Evolutionary conservation across 2,888 invertebrate genomes (phyloP), one percentile per base, ranked within the genome.

Genomic region (Rhagophthalmus giganteus): DNA sequence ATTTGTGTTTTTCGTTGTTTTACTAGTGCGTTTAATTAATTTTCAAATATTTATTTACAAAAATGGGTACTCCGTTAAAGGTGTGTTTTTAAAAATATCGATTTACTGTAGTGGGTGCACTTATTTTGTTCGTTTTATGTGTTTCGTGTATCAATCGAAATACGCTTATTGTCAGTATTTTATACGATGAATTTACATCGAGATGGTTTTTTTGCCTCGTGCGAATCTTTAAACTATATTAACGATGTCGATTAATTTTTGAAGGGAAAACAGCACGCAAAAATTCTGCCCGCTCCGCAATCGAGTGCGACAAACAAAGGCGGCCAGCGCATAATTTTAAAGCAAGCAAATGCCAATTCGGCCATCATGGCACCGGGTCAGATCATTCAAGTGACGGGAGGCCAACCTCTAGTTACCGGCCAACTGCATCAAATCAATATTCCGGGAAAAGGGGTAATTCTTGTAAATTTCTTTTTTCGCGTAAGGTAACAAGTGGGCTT

Each of bases 381-480:
- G 46, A 57, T 74, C 15, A 71, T 74, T 31, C 74, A 74, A 51
- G 68, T 73, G 2, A 59, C 67, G 10, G 69, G 70, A 10, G 59
- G 72, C 69, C 66, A 64, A 59, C 70, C 67, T 70, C 60, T 76
- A 78, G 61, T 81, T 27, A 55, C 66, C 5, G 73, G 73, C 20
- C 75, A 85, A 67, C 73, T 86, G n/a, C 86, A 87, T 72, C 86
- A 85, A 66, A 83, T 87, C 53, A 85, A 85, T 71, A 82, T 86
- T 52, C 85, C 86, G 1, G 85, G 86, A 8, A 83, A 85, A 75
- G 86, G 85, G 59, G 84, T 84, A 74, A 76, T 20, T 5, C 3
- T 20, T 20, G 3, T 20, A 20, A 20, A 5, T 20, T 3, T 20
- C n/a, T n/a, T n/a, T n/a, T n/a, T n/a, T n/a, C n/a, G n/a, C n/a